Evolutionary conservation across 2,888 invertebrate species (phyloP).

Genomic region (Epistrophe grossulariae): DNA sequence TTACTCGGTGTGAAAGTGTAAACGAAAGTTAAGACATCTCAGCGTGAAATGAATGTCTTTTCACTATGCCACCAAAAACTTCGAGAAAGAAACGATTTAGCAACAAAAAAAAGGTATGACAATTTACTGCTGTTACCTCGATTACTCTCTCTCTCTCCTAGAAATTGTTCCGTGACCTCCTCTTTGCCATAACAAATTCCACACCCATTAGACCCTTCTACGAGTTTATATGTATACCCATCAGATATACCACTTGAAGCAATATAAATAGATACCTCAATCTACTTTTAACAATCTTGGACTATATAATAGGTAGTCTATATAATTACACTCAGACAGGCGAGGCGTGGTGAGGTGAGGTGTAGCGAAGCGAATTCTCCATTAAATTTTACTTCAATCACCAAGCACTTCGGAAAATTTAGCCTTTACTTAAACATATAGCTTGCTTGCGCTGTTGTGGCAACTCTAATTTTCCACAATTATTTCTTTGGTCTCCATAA

Average conservation of each 20-base stretch:
- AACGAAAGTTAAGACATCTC: not conserved
- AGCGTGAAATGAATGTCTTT: not conserved
- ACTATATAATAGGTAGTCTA: not conserved
- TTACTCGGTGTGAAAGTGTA: not conserved
- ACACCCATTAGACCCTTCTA: constrained; percentile 27
- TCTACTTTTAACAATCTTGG: constrained; percentile 32
- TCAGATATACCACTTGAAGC: constrained; percentile 6
- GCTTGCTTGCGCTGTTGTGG: constrained; percentile 35
- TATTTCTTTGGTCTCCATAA: constrained; percentile 29
- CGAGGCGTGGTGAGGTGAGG: not conserved
- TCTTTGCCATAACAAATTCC: constrained; percentile 24
- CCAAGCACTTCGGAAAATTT: constrained; percentile 31
- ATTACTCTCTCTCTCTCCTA: not conserved
- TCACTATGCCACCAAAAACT: not conserved
- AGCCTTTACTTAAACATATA: not conserved
- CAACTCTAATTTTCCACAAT: constrained; percentile 42
- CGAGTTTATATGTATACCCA: not conserved
- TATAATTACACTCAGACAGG: constrained; percentile 61
- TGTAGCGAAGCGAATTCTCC: constrained; percentile 16
- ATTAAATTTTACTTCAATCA: constrained; percentile 53
- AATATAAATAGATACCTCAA: not conserved
- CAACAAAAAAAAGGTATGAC: constrained; percentile 23
- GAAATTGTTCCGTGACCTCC: constrained; percentile 23
- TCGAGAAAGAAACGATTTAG: no score
- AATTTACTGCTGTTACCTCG: constrained; percentile 13